Base-by-base conservation (phyloP, 1,140 invertebrate genomes). In the Telenomus remus region DNA sequence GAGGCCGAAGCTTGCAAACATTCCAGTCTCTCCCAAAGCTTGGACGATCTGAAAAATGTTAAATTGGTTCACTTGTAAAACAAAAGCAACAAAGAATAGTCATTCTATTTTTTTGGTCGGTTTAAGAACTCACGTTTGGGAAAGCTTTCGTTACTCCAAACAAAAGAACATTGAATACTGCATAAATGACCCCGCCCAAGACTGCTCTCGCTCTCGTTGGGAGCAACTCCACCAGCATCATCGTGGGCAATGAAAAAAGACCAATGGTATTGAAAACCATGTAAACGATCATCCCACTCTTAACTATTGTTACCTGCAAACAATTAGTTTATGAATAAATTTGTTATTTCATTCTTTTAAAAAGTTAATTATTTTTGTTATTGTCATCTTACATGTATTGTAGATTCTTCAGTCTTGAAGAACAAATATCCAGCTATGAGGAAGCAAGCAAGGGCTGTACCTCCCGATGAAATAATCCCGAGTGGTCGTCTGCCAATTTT, bases 141-240 rank as follows among this genome's bases (percentile, higher is more conserved):
- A 92, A 96, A 10, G 91, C 83, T 82, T 95, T 95, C 0, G 94
- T 93, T n/a, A 93, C 89, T 2, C 90, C 87, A 79, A 95, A 95
- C 0, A 93, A 79, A 0, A 90, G 82, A 0, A 91, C 80, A 82
- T 93, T 93, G 83, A 92, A 93, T 0, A 92, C 80, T 69, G 91
- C 92, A 80, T 93, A 94, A n/a, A 92, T 91, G 49, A 90, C 90
- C 3, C 93, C 92, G 1, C 92, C 92, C 13, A 90, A 91, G 9
- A 92, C 86, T 1, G 91, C 91, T 11, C 92, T 87, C 1, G 92
- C 90, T 81, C 90, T 91, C 0, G 91, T 90, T 6, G 93, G 93
- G 1, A 93, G 89, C 3, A 94, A 85, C 83, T 94, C 93, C 0
- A 92, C 92, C 11, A 93, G 89, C 90, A 94, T 92, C 13, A 94